Base-by-base conservation (phyloP, 2,888 invertebrate species). In the Calameuta idolon region DNA sequence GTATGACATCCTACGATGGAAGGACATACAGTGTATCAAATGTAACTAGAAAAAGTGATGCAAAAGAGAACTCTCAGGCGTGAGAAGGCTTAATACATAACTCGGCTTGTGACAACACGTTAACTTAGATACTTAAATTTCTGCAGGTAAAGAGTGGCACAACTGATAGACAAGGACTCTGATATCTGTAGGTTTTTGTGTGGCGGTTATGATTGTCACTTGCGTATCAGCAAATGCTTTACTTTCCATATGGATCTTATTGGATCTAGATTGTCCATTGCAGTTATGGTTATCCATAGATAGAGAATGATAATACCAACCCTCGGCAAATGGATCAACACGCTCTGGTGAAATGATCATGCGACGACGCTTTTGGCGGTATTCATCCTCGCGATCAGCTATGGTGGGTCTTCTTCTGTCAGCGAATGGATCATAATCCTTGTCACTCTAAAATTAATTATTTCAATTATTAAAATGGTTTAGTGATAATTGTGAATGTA, bases 321-420 rank as follows among this genome's bases (percentile, higher is more conserved):
- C 98, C 94, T 98, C 98, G 89, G 98, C 98, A 94, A 99, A 99
- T 68, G 98, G 98, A 94, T 99, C 99, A 85, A 96, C 95, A 88
- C 99, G 94, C 90, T 98, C 99, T 1, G 99, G 99, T 5, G 99
- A 99, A 89, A 99, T 98, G 82, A 96, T 96, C 94, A 97, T 96
- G 92, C 96, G 94, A 80, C 98, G 94, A 85, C 98, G 94, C 87
- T 97, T 96, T 87, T 96, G 96, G 78, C 97, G 94, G 90, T 99
- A 99, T 90, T 99, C 99, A 95, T 99, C 98, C 93, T 99, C 99
- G 84, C 98, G 94, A 87, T 99, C 99, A 0, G 97, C 97, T 90
- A 99, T 98, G 30, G 98, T 98, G 74, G 97, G 97, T 78, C 97
- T 94, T 81, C 98, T 94, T 86, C 97, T 95, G 85, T 98, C 98